These are phyloP conservation scores for Holothuria scabra DNA, from an alignment of 53 echinoderm and acorn worm species.

Conservation along the genomic window DNA sequence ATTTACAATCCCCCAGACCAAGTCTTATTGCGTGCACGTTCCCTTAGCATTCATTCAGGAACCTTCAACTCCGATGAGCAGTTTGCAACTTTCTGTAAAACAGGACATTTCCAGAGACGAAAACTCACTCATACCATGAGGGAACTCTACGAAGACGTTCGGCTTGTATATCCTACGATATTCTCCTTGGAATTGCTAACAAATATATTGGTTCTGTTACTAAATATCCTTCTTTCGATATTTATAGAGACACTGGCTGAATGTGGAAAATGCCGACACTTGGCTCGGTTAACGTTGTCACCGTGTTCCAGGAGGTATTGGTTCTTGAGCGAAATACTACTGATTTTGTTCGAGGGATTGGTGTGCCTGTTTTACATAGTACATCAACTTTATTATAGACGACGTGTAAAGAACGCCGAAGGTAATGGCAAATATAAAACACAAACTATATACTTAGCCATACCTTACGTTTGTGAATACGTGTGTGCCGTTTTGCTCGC, in stretches of 20 bases:
- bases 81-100: slow-evolving; percentile 30
- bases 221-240: slow-evolving; percentile 29
- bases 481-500: slow-evolving; percentile 18
- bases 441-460: background rate
- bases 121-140: background rate
- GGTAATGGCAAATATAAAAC: background rate
- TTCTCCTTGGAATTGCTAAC: slow-evolving; percentile 5
- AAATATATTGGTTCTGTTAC: background rate
- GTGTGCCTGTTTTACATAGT: slow-evolving; percentile 24
- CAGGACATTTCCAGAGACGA: background rate
- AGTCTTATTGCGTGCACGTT: slow-evolving; percentile 16
- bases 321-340: slow-evolving; percentile 36
- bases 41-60: background rate
- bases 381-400: slow-evolving; percentile 13
- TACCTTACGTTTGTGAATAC: slow-evolving; percentile 7
- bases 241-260: slow-evolving; percentile 19
- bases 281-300: background rate
- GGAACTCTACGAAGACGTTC: slow-evolving; percentile 24
- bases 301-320: slow-evolving; percentile 24
- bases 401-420: background rate
- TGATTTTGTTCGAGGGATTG: background rate
- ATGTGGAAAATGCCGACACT: slow-evolving; percentile 8
- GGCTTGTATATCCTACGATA: slow-evolving; percentile 5
- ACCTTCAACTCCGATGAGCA: slow-evolving; percentile 13
- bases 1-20: slow-evolving; percentile 13